Conservation (phyloP, 2,797 vertebrate species). For the Diceros bicornis region DNA sequence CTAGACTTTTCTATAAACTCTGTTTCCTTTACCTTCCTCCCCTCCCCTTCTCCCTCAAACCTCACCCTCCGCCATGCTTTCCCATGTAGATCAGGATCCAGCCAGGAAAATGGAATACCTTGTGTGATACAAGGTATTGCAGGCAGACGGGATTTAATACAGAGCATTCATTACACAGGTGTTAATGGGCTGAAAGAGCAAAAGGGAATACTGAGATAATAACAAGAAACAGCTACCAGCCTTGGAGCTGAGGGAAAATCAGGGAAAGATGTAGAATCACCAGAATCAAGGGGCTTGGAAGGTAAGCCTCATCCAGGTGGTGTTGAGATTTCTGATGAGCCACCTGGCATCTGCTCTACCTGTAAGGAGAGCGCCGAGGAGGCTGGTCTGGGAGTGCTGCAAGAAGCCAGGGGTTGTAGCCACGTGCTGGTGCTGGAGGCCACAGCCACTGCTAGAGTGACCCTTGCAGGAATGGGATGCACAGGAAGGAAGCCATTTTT, state of each 20-base stretch:
- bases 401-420: neutral
- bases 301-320: neutral
- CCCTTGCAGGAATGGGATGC: neutral
- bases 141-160: neutral
- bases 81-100: neutral
- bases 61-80: neutral
- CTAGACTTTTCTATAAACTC: neutral
- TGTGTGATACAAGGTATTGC: neutral
- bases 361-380: fast-evolving
- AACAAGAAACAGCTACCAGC: neutral
- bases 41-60: neutral
- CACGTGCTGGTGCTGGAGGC: too few species aligned
- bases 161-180: neutral
- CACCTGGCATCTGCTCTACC: too few species aligned
- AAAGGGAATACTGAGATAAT: neutral
- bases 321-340: neutral
- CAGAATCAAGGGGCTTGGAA: neutral
- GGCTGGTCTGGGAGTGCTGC: neutral
- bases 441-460: neutral
- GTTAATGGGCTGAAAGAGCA: neutral
- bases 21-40: neutral
- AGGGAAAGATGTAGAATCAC: neutral
- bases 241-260: neutral
- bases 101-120: neutral
- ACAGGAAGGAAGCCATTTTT: neutral